phyloP scores from a whole-genome alignment of 2,797 vertebrate species.

The Catostomus latipinnis region DNA sequence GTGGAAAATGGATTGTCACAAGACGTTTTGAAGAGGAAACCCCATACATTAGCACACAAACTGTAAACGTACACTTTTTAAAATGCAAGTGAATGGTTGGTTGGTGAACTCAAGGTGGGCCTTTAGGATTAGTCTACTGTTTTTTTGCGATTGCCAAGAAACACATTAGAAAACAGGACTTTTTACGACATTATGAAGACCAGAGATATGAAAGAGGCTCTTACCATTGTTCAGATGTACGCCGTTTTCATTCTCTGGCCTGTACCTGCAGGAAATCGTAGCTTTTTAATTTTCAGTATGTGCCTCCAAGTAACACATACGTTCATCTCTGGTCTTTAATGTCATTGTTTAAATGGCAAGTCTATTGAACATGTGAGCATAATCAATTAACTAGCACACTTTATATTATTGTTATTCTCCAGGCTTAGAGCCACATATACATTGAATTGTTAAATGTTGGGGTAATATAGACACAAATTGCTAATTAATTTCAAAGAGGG shows the following conservation, averaged over 20 bases:
- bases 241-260: conserved; percentile 99
- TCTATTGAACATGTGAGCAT: conserved; percentile 2
- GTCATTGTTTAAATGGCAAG: conserved; percentile 8
- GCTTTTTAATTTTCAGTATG: conserved; percentile 81
- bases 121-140: conserved; percentile 81
- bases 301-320: conserved; percentile 33
- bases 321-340: conserved; percentile 30
- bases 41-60: not conserved
- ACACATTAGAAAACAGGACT: conserved; percentile 64
- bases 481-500: conserved; percentile 8
- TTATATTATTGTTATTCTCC: not conserved
- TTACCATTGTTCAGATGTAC: conserved; percentile 99
- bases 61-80: conserved; percentile 37
- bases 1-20: conserved; percentile 23
- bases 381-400: not conserved
- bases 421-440: not conserved
- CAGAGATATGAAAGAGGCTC: conserved; percentile 71
- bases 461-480: not conserved
- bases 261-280: conserved; percentile 99
- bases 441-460: not conserved
- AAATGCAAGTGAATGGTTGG: conserved; percentile 60
- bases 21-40: conserved; percentile 8
- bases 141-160: conserved; percentile 38
- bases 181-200: conserved; percentile 62
- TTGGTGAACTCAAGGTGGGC: conserved; percentile 73